Base-by-base conservation (phyloP, 2,888 invertebrate genomes). In the Erebia epiphron region DNA sequence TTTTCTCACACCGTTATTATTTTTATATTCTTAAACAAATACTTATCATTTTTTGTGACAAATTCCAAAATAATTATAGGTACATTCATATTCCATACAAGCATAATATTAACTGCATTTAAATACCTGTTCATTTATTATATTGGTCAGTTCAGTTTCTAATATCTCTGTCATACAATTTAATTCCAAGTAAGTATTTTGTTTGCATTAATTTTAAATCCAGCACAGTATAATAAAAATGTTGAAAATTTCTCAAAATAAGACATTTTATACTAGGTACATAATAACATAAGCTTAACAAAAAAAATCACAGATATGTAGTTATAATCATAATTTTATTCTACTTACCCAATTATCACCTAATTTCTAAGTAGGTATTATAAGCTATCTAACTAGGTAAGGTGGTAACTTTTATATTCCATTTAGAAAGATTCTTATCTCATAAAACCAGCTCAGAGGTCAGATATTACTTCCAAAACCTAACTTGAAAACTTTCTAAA, bases 241-340 rank as follows among this genome's bases (percentile, higher is more conserved):
- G 16, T 54, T 18, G 10, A 16, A 54, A 18, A 18, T 2, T 18
- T 18, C 54, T 54, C 54, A 54, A 18, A 7, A 52, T 16, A 18
- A 18, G 16, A 18, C 1, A 10, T 16, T 18, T 54, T n/a, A n/a
- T n/a, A n/a, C n/a, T n/a, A n/a, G n/a, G n/a, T n/a, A n/a, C n/a
- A 10, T 16, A 54, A n/a, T 18, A 10, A 16, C 16, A 60, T 43
- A 13, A 58, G 26, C 57, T 61, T 46, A 43, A 43, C 18, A 61
- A 60, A 43, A 60, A n/a, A 60, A 61, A 61, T 61, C 61, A 61
- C 61, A 61, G 61, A 18, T 61, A 26, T 3, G 26, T 26, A 60
- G 46, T 62, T 61, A 62, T 13, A n/a, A 43, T 61, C 18, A 16
- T 61, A 18, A 54, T 18, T 18, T 18, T 18, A 54, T 54, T 18